Evolutionary conservation across 2,797 vertebrate species (phyloP).

Genomic region (Aphelocoma californica): DNA sequence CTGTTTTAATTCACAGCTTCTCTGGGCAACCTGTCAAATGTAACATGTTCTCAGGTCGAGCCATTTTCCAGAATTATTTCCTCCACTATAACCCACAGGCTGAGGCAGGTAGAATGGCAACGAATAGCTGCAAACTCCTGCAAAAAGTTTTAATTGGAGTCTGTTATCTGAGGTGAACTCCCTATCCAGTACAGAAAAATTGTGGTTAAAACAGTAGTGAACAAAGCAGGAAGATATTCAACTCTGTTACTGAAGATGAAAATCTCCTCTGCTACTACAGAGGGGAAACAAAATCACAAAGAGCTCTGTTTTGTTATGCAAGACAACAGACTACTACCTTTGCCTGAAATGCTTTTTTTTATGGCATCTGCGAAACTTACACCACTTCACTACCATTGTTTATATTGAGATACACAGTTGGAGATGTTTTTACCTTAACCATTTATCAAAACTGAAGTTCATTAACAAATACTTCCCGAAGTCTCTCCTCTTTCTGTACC

Average conservation of each 20-base stretch:
- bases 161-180: not conserved
- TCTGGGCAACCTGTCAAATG: not conserved
- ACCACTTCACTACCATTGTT: not conserved
- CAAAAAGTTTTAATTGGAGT: not conserved
- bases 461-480: not conserved
- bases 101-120: not conserved
- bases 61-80: not conserved
- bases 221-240: not conserved
- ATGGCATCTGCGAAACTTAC: not conserved
- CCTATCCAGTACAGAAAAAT: not conserved
- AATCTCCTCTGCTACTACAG: not conserved
- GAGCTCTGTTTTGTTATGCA: not conserved
- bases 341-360: not conserved
- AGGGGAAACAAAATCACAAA: not conserved
- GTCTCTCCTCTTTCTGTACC: not conserved
- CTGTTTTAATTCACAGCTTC: not conserved
- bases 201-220: not conserved
- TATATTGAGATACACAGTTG: not conserved
- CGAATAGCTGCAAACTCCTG: fast-evolving
- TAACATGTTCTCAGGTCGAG: not conserved
- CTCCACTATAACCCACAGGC: not conserved
- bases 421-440: not conserved
- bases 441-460: not conserved
- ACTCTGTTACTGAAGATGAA: not conserved
- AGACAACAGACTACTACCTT: not conserved